Conservation (phyloP, 2,113 vertebrate genomes). For the Talpa occidentalis region DNA sequence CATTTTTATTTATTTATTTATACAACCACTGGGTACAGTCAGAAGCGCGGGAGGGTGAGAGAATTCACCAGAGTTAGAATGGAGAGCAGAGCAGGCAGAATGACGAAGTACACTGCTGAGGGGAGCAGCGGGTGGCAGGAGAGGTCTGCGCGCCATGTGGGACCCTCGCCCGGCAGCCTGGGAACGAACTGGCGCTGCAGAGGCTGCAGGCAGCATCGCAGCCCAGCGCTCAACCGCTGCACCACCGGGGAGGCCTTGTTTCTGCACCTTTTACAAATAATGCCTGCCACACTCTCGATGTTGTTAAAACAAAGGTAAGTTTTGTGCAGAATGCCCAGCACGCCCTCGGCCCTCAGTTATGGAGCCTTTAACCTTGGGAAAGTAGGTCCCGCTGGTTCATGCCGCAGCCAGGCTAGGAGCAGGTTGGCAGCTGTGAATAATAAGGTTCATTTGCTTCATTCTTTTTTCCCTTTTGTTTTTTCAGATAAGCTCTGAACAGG, state of each 20-base stretch:
- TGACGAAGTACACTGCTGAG: too few species aligned
- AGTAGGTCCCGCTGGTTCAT: neutral
- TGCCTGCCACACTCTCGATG: fast-evolving
- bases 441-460: neutral
- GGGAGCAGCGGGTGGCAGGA: too few species aligned
- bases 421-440: conserved; percentile 30
- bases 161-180: too few species aligned
- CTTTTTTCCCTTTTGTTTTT: neutral
- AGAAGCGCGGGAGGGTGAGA: too few species aligned
- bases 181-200: too few species aligned
- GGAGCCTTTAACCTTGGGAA: neutral
- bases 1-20: too few species aligned
- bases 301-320: neutral
- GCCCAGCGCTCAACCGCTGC: too few species aligned
- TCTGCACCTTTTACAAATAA: neutral
- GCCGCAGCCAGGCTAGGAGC: neutral
- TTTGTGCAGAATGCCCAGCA: neutral
- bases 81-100: too few species aligned
- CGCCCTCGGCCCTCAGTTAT: neutral
- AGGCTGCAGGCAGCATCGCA: too few species aligned
- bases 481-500: neutral
- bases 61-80: too few species aligned
- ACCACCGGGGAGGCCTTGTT: neutral
- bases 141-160: too few species aligned
- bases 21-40: too few species aligned